phyloP scores from a whole-genome alignment of 2,888 invertebrate genomes.

The Lucinisca nassula region DNA sequence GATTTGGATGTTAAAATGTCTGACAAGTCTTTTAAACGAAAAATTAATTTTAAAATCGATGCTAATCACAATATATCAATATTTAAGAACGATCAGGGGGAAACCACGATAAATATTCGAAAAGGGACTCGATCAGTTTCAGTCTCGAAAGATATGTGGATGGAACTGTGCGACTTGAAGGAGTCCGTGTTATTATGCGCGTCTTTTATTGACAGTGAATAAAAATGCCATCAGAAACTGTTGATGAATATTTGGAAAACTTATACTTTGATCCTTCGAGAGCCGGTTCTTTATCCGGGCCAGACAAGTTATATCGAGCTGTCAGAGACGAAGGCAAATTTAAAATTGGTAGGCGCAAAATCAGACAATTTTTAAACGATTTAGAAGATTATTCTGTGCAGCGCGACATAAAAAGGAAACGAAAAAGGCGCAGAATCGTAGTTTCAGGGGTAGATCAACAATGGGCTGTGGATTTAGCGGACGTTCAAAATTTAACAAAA shows the following conservation, averaged over 20 bases:
- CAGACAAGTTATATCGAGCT: slow-evolving; percentile 15
- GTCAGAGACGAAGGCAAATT: slow-evolving; percentile 19
- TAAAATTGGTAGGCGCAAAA: slow-evolving; percentile 13
- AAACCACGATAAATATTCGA: slow-evolving; percentile 17
- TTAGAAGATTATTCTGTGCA: slow-evolving; percentile 1
- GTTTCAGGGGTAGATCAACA: slow-evolving; percentile 15
- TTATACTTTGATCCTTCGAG: background rate
- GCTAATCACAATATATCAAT: slow-evolving; percentile 22
- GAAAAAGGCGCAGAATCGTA: slow-evolving; percentile 12
- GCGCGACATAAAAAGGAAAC: slow-evolving; percentile 9
- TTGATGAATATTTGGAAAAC: background rate
- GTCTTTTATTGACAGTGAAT: background rate
- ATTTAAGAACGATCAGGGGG: slow-evolving; percentile 13
- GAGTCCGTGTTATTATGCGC: slow-evolving; percentile 14
- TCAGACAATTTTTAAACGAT: slow-evolving; percentile 7
- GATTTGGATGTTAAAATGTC: background rate
- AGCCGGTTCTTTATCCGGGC: slow-evolving; percentile 11
- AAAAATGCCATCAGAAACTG: background rate
- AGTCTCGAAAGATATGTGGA: slow-evolving; percentile 11
- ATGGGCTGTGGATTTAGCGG: slow-evolving; percentile 24
- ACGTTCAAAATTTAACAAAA: slow-evolving; percentile 21
- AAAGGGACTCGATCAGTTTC: slow-evolving; percentile 23
- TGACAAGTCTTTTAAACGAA: background rate
- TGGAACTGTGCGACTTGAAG: slow-evolving; percentile 21
- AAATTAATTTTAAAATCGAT: slow-evolving; percentile 23